Base-by-base conservation (phyloP, 2,797 vertebrate species). In the Liparis tanakae region DNA sequence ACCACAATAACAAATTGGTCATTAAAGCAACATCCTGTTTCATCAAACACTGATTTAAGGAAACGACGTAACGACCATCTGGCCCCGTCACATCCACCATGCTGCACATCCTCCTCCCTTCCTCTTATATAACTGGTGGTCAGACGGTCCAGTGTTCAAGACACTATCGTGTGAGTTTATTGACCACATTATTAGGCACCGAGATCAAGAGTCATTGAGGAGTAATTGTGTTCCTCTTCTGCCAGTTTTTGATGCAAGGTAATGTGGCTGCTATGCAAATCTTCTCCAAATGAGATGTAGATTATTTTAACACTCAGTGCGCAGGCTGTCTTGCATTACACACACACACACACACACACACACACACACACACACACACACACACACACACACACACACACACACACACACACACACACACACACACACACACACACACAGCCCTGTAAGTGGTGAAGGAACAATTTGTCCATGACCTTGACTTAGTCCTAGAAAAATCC, bases 401-500 rank as follows among this genome's bases (percentile, higher is more conserved):
- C 25, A 30, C 25, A 30, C 25, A 30, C 25, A 30, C 25, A 30
- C 25, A 30, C 25, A 30, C 25, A 30, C 25, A 30, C 25, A 30
- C 25, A 30, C 48, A 50, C 48, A 50, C 48, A 51, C 48, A 51
- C 48, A 78, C 60, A 63, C 25, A 61, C 37, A 54, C 72, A 70
- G 77, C 36, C 12, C 64, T 50, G 46, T 34, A 83, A 83, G 77
- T 79, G 70, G 55, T 65, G 79, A 56, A 30, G 70, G 79, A 90
- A 79, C 72, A 60, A 58, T 82, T 79, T 85, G 82, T 82, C 80
- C 44, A 2, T 88, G 90, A 93, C 92, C 88, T 91, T 93, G 90
- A 90, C 82, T 84, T 58, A 77, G 78, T 91, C 83, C 72, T 64
- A 64, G 81, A 80, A 81, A 86, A 80, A 80, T 58, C 54, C 72